Base-by-base conservation (phyloP, 1,140 invertebrate species). In the Nylanderia fulva region DNA sequence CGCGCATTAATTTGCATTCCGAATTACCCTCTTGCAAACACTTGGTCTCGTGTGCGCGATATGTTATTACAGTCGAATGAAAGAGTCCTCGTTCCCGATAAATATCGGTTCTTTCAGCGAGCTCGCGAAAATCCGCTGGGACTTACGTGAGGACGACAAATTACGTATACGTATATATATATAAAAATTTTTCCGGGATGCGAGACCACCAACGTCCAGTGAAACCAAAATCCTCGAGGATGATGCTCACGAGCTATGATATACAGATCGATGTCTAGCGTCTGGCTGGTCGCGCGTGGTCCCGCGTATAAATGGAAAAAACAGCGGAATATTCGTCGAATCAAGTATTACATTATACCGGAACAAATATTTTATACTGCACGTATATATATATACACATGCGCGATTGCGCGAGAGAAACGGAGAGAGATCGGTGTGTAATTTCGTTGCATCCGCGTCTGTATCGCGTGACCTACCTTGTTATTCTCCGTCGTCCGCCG, bases 401-500 rank as follows among this genome's bases (percentile, higher is more conserved):
- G n/a, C n/a, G n/a, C 86, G 87, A 85, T 85, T 33, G 77, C 66
- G 24, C 36, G 66, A 58, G 77, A 71, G n/a, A n/a, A n/a, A 52
- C 58, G 24, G 42, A n/a, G 83, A 52, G 69, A 74, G 68, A 15
- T 58, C 86, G 75, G 64, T 85, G 85, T 87, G 86, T 86, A 86
- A 84, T 84, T 84, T 87, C 87, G 82, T 85, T 76, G 87, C 87
- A 88, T 88, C 86, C 71, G 72, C 82, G 86, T 63, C 86, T 88
- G 87, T 84, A 84, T 88, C 83, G 84, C 87, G 86, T 88, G 87
- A 88, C 85, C 76, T 79, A 48, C 86, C 87, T 88, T 88, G 87
- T 88, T 88, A 88, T 88, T 88, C 87, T 88, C 76, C 76, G 48
- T 88, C 45, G 86, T 71, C 86, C 77, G 66, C 63, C 54, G 86